phyloP scores from a whole-genome alignment of 2,888 invertebrate genomes.

The Nemoura dubitans region DNA sequence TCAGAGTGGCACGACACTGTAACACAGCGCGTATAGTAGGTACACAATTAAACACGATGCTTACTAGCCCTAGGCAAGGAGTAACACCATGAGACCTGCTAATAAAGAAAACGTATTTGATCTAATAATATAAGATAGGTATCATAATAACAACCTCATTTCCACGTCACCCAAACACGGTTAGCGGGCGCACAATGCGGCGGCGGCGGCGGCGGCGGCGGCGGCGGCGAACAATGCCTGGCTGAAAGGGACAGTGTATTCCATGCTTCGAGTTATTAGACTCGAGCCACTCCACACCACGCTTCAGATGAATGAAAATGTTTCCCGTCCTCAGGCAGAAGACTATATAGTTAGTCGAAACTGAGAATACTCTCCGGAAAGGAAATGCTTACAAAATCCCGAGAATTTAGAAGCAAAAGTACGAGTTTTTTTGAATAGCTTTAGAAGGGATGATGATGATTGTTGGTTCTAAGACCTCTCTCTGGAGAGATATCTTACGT shows the following conservation, averaged over 20 bases:
- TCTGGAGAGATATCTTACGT: not conserved
- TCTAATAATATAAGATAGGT: constrained; percentile 25
- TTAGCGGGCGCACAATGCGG: not conserved
- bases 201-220: too few species aligned
- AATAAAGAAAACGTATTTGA: not conserved
- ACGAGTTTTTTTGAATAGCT: not conserved
- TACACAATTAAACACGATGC: not conserved
- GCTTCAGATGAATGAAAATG: not conserved
- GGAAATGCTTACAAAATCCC: not conserved
- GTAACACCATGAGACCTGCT: not conserved
- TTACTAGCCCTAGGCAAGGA: not conserved
- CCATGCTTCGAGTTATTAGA: not conserved
- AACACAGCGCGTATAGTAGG: not conserved
- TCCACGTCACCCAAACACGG: constrained; percentile 36
- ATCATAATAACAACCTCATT: constrained; percentile 18
- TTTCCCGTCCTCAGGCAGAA: not conserved
- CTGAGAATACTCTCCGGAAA: not conserved
- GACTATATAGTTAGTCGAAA: not conserved
- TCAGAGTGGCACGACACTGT: not conserved
- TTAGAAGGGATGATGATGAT: not conserved
- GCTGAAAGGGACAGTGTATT: not conserved
- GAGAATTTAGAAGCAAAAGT: not conserved
- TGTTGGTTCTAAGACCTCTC: not conserved
- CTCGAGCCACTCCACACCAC: not conserved
- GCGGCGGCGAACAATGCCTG: not conserved